phyloP scores from a whole-genome alignment of 2,888 invertebrate species.

The Poecilus cupreus region DNA sequence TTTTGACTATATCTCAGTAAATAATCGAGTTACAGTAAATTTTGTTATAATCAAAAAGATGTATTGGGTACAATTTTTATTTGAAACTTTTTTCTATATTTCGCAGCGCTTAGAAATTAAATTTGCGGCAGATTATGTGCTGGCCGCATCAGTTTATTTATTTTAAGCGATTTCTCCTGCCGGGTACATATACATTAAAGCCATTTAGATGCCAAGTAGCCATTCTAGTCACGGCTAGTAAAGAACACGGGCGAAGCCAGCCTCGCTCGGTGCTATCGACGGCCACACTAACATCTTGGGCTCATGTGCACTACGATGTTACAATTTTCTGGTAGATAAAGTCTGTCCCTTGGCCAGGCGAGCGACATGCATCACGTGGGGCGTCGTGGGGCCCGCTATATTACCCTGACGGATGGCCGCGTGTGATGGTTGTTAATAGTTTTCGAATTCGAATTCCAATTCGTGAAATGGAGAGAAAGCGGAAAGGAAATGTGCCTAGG shows the following conservation, averaged over 20 bases:
- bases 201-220: background rate
- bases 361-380: slow-evolving; percentile 30
- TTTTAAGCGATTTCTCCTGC: too few species aligned
- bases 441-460: slow-evolving; percentile 3
- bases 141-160: too few species aligned
- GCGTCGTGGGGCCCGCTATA: background rate
- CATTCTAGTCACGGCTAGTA: background rate
- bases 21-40: too few species aligned
- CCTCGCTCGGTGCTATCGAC: background rate
- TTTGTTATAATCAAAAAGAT: too few species aligned
- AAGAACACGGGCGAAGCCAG: background rate
- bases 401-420: background rate
- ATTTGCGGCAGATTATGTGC: too few species aligned
- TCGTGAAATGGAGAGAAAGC: background rate
- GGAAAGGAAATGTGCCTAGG: slow-evolving; percentile 2
- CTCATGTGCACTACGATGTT: slow-evolving; percentile 38
- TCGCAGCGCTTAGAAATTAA: too few species aligned
- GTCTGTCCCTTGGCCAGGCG: slow-evolving; percentile 45
- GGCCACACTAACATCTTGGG: background rate
- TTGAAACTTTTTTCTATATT: too few species aligned
- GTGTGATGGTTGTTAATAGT: slow-evolving; percentile 27
- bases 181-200: background rate
- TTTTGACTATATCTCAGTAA: too few species aligned
- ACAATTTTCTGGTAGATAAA: slow-evolving; percentile 56
- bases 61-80: too few species aligned